Percentiles rank a stretch among this genome's conserved stretches.
Evolutionary conservation across 2,888 invertebrate genomes (phyloP).

Genomic region (Amblyjoppa fuscipennis): DNA sequence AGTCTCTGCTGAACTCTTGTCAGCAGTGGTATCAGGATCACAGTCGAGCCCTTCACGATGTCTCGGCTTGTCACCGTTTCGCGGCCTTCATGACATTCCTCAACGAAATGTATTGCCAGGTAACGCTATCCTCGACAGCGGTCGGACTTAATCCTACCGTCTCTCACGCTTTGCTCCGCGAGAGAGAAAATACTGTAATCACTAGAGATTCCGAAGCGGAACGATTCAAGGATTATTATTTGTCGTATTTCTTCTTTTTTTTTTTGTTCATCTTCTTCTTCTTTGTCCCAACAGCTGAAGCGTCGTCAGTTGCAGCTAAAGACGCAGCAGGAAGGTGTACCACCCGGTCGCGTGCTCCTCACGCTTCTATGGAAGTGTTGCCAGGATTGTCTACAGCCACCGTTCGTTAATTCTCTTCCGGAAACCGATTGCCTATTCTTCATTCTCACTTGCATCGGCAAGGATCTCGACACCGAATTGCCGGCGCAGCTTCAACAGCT

Average conservation of each 20-base stretch:
- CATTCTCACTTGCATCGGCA: constrained; percentile 94
- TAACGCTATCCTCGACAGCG: constrained; percentile 69
- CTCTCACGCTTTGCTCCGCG: background rate
- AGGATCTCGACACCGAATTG: constrained; percentile 93
- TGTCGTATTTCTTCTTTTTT: background rate
- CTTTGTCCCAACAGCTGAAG: constrained; percentile 87
- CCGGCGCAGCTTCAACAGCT: constrained; percentile 93
- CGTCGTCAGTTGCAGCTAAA: constrained; percentile 88
- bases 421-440: constrained; percentile 96
- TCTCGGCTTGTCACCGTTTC: constrained; percentile 77
- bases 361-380: constrained; percentile 95
- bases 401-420: constrained; percentile 91
- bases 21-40: constrained; percentile 96
- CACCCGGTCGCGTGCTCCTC: constrained; percentile 91
- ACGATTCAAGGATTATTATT: background rate
- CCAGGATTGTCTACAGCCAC: constrained; percentile 94
- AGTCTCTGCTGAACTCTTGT: constrained; percentile 95
- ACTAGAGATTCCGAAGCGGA: background rate
- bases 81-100: constrained; percentile 94
- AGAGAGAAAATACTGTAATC: background rate
- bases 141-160: background rate
- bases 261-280: constrained; percentile 21
- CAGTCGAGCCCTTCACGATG: constrained; percentile 87
- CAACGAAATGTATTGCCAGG: constrained; percentile 95
- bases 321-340: constrained; percentile 87